phyloP scores from a whole-genome alignment of 2,113 vertebrate species.

The Pseudopodoces humilis region DNA sequence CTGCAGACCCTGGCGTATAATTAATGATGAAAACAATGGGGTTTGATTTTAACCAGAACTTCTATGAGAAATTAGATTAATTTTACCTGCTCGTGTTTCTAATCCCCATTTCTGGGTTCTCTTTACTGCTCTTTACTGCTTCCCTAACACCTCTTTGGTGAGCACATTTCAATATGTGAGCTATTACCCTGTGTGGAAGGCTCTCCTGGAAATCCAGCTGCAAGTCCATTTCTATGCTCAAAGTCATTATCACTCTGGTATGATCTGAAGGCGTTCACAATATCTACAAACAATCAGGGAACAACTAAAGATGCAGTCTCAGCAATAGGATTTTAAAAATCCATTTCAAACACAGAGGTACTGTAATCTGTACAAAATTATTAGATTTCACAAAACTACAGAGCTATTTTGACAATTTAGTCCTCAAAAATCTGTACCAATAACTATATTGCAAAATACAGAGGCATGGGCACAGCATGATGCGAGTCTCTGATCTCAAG shows the following conservation, averaged over 20 bases:
- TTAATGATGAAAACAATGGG: not conserved
- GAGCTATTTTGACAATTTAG: conserved; percentile 57
- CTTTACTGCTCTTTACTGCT: not conserved
- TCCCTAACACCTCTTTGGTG: not conserved
- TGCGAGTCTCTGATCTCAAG: conserved; percentile 22
- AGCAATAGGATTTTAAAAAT: conserved; percentile 50
- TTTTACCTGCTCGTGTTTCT: not conserved
- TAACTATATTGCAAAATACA: conserved; percentile 48
- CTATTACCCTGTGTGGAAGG: not conserved
- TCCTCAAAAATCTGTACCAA: conserved; percentile 47
- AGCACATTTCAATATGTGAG: conserved; percentile 24
- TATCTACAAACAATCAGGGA: conserved; percentile 45
- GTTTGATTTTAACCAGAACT: not conserved
- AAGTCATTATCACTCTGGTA: conserved; percentile 26
- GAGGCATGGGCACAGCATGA: conserved; percentile 40
- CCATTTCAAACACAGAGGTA: conserved; percentile 54
- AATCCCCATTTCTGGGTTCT: not conserved
- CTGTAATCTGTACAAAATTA: conserved; percentile 59
- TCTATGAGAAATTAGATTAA: not conserved
- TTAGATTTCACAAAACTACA: conserved; percentile 52
- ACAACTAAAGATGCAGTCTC: not conserved
- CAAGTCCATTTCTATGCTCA: conserved; percentile 31
- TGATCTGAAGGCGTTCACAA: conserved; percentile 3
- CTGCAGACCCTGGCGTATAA: not conserved
- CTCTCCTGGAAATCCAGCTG: conserved; percentile 11